Percentiles rank a stretch among this genome's conserved stretches.
These are phyloP conservation scores for Drosophila littoralis DNA, from an alignment of 1,140 invertebrate genomes.

Conservation along the genomic window DNA sequence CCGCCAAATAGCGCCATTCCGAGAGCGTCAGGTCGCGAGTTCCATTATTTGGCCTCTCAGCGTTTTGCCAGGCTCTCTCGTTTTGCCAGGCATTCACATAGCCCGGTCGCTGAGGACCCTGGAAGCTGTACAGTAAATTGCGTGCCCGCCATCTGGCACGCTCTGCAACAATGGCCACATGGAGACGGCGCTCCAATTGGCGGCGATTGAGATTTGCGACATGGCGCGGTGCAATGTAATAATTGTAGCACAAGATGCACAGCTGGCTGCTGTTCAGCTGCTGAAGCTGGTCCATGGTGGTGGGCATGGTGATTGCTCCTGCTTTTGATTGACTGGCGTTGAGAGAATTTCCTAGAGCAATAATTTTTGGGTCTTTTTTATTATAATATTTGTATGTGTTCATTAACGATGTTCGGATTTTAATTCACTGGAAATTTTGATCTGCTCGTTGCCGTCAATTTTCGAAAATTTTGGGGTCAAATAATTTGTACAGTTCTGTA, in stretches of 20 bases:
- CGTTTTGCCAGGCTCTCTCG: not conserved
- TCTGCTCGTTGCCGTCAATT: conserved; percentile 7
- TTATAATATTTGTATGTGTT: not conserved
- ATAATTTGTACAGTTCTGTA: not conserved
- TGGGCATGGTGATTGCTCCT: conserved; percentile 10
- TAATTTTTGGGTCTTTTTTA: not conserved
- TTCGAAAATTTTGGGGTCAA: not conserved
- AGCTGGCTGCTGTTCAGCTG: conserved; percentile 37
- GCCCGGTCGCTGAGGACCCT: not conserved
- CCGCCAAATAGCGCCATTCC: not conserved
- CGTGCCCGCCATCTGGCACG: conserved; percentile 41
- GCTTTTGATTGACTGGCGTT: conserved; percentile 5
- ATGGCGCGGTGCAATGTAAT: conserved; percentile 10
- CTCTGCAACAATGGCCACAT: conserved; percentile 53
- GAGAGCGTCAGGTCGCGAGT: not conserved
- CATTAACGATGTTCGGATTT: not conserved
- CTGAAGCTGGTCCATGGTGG: conserved; percentile 25
- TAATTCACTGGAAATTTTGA: conserved; percentile 12
- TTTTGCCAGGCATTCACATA: not conserved
- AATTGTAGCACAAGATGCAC: conserved; percentile 37
- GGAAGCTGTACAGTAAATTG: conserved; percentile 23
- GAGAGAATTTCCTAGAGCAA: not conserved
- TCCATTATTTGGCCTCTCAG: not conserved
- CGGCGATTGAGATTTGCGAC: conserved; percentile 22
- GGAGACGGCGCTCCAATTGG: conserved; percentile 41